Base-by-base conservation (phyloP, 2,797 vertebrate genomes). In the Silurus lanzhouensis region DNA sequence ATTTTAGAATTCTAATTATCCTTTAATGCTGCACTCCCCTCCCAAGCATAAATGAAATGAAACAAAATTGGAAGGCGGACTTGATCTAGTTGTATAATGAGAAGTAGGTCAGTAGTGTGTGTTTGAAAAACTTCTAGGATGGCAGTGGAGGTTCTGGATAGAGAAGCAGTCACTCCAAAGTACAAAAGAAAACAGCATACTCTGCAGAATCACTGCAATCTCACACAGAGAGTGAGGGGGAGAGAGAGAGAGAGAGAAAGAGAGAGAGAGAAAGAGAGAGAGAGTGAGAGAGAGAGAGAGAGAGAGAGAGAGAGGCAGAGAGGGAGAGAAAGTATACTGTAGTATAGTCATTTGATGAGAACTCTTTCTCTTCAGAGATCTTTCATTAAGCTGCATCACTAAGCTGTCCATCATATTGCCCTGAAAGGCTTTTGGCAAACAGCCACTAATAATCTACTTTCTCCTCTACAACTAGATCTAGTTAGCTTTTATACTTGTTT, bases 101-200 rank as follows among this genome's bases (percentile, higher is more conserved):
- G 74, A 89, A 84, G 80, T 75, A 87, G 84, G 88, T 89, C 88
- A 89, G 85, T 78, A 74, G 67, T 83, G 82, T 70, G 38, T 83
- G 75, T 82, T 82, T 86, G 60, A 85, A 81, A 75, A 60, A 71
- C 81, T 87, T 82, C 61, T 78, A 78, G n/a, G 72, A 72, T 25
- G 68, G 31, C 58, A 79, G 12, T 81, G 27, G 27, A 83, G 81
- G 60, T 85, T 71, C 68, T 89, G 52, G 72, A 87, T 85, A 81
- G 81, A 72, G 83, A 71, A 83, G 79, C 44, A 44, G 70, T 46
- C 70, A 44, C 55, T 68, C 70, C 76, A 38, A 71, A 77, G 64
- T 22, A 52, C 48, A 71, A 15, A 52, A n/a, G 15, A 31, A 38
- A 12, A 61, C 31, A 44, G 76, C 12, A 38, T 77, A 38, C 27